phyloP scores from a whole-genome alignment of 2,113 vertebrate genomes.

The Coreoperca whiteheadi region DNA sequence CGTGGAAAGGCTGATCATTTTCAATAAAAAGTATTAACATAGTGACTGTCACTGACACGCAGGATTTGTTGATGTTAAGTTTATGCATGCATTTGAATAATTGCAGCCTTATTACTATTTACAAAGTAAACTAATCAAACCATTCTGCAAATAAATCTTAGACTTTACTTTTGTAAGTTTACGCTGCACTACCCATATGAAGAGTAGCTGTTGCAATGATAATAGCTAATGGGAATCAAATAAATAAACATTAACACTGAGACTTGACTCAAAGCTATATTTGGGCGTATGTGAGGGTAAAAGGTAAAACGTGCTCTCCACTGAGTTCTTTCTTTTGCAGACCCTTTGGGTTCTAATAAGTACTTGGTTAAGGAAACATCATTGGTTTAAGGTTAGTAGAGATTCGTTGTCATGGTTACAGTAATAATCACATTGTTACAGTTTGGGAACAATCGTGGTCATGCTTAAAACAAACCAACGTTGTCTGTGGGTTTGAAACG shows the following conservation, averaged over 20 bases:
- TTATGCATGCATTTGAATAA: background rate
- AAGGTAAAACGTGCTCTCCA: too few relatives aligned
- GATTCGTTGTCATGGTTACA: background rate
- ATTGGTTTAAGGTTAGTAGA: background rate
- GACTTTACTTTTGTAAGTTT: too few relatives aligned
- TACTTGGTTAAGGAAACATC: background rate
- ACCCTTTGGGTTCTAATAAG: too few relatives aligned
- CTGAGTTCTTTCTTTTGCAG: background rate
- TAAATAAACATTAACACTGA: too few relatives aligned
- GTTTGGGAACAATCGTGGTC: background rate
- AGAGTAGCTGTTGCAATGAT: too few relatives aligned
- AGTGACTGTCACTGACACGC: background rate
- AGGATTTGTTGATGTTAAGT: background rate
- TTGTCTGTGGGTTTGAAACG: background rate
- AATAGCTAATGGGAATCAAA: too few relatives aligned
- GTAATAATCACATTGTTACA: background rate
- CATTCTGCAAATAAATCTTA: background rate
- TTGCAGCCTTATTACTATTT: background rate
- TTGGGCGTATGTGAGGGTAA: too few relatives aligned
- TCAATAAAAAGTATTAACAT: background rate
- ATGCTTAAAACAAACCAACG: background rate
- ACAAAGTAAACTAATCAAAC: background rate
- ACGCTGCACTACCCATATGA: too few relatives aligned
- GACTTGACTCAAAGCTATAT: too few relatives aligned
- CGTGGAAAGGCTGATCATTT: background rate